phyloP scores from a whole-genome alignment of 2,888 invertebrate genomes.

The Polylopha cassiicola region DNA sequence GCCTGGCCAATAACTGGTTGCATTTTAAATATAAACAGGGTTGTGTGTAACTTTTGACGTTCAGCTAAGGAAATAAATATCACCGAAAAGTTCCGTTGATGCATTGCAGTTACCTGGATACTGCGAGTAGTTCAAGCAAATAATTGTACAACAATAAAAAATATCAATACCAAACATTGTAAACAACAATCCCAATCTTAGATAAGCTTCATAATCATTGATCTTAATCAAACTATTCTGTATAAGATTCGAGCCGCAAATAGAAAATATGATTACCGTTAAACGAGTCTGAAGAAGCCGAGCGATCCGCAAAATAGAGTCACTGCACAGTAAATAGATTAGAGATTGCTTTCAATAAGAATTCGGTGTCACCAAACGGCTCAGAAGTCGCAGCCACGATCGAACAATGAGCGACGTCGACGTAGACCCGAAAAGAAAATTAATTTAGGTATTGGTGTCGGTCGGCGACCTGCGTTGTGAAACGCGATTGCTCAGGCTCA shows the following conservation, averaged over 20 bases:
- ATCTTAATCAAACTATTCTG: too few species aligned
- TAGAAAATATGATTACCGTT: too few species aligned
- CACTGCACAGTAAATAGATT: slow-evolving; percentile 18
- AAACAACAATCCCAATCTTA: too few species aligned
- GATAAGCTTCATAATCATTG: neutral
- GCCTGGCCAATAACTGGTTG: slow-evolving; percentile 1
- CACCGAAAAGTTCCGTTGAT: too few species aligned
- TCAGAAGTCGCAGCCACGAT: slow-evolving; percentile 58
- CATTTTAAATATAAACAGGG: neutral
- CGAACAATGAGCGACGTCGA: slow-evolving; percentile 65
- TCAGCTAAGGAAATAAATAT: too few species aligned
- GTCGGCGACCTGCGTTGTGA: slow-evolving; percentile 71
- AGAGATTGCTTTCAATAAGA: slow-evolving; percentile 27
- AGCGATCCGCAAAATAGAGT: slow-evolving; percentile 7
- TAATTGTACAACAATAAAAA: too few species aligned
- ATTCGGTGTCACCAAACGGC: slow-evolving; percentile 52
- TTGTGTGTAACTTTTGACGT: too few species aligned
- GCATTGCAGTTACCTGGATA: too few species aligned
- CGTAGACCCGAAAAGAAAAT: slow-evolving; percentile 70
- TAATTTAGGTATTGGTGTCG: slow-evolving; percentile 77
- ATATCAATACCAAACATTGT: too few species aligned
- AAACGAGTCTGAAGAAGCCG: slow-evolving; percentile 8
- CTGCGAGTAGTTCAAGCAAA: too few species aligned
- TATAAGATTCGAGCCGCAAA: too few species aligned
- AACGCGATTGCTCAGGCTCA: slow-evolving; percentile 69